Evolutionary conservation across 2,113 vertebrate genomes (phyloP).

Genomic region (Sturnira hondurensis): DNA sequence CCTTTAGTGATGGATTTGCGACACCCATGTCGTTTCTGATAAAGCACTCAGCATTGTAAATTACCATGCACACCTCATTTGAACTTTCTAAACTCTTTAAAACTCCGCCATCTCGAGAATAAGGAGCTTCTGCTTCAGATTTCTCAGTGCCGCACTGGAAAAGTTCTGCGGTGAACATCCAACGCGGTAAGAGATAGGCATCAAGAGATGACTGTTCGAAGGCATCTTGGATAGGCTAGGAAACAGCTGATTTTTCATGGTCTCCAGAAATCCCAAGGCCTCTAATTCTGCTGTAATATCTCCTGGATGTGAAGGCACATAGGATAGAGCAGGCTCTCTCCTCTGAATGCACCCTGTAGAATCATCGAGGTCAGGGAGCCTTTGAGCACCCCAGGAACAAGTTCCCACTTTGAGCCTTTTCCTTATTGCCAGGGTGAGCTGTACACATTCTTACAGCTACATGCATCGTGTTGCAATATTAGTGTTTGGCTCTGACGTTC

Average conservation of each 20-base stretch:
- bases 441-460: neutral
- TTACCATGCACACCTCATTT: neutral
- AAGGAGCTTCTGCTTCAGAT: neutral
- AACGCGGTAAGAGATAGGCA: neutral
- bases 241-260: neutral
- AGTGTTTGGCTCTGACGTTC: neutral
- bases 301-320: neutral
- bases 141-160: neutral
- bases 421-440: neutral
- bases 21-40: neutral
- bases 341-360: neutral
- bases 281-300: neutral
- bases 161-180: neutral
- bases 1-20: neutral
- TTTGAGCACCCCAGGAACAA: neutral
- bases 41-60: conserved; percentile 36
- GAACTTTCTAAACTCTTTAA: conserved; percentile 40
- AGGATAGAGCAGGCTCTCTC: neutral
- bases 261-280: neutral
- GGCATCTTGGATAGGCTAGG: neutral
- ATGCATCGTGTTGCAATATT: neutral
- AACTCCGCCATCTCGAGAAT: neutral
- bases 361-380: neutral
- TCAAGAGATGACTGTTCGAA: neutral
- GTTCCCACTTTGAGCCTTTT: neutral